A percentile compares a stretch with the other conserved stretches of the same genome.
phyloP scores from a whole-genome alignment of 1,140 invertebrate genomes.

The Heliconius hermathena region DNA sequence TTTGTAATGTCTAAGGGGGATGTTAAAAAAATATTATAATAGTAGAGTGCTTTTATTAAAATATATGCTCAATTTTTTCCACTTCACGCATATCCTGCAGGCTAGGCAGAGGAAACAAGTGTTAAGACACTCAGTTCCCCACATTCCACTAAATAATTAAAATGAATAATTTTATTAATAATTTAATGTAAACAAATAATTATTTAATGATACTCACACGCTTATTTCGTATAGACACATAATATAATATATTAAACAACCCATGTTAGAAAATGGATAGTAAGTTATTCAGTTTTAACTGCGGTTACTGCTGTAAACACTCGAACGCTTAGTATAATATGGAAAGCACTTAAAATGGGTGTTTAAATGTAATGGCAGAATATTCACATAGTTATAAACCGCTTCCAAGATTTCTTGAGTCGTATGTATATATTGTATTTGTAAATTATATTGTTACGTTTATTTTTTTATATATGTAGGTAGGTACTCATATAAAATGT shows the following conservation, averaged over 20 bases:
- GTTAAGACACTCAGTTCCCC: no score
- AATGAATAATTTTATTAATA: no score
- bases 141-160: no score
- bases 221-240: background rate
- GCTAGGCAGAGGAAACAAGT: no score
- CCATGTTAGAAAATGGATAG: slow-evolving; percentile 3
- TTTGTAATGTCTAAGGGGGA: background rate
- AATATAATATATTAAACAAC: background rate
- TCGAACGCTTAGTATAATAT: slow-evolving; percentile 4
- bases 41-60: background rate
- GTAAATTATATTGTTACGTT: background rate
- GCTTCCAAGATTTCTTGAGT: background rate
- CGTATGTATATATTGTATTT: background rate
- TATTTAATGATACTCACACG: no score
- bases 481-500: no score
- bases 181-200: no score
- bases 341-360: slow-evolving; percentile 6
- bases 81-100: no score
- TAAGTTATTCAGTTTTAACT: slow-evolving; percentile 5
- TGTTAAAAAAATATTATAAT: background rate
- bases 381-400: slow-evolving; percentile 3
- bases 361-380: slow-evolving; percentile 5
- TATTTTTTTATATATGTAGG: background rate
- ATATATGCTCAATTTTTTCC: no score
- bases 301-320: slow-evolving; percentile 1